Base-by-base conservation (phyloP, 2,113 vertebrate species). In the Aepyceros melampus region DNA sequence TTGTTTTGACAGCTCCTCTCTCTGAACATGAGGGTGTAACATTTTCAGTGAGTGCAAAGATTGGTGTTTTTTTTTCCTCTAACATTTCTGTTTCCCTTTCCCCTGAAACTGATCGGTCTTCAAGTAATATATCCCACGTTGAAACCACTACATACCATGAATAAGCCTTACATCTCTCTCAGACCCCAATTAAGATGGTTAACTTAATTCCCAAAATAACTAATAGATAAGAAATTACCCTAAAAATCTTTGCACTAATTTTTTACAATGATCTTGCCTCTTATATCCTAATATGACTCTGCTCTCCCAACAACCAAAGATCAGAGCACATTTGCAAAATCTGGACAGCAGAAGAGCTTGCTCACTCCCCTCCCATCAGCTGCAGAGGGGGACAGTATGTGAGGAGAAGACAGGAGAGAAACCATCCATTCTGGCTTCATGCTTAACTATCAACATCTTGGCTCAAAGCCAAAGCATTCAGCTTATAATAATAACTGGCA, bases 401-500 rank as follows among this genome's bases (percentile, higher is more conserved):
- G n/a, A 92, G 45, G 7, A 56, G 23, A 83, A 27, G 95, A 96
- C 85, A 87, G 86, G 88, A 97, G 93, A 98, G 97, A 97, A 98
- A 86, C 92, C 97, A 94, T 98, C 96, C 98, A 98, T 98, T 98
- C 98, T 97, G 95, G 89, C 94, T 98, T 98, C 94, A 67, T 84
- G 89, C 97, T 98, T 96, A 98, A 99, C 98, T 98, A 98, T 98
- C 56, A 8, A 87, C 95, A 97, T 97, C 97, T 98, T 99, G 99
- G 98, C 97, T 96, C 96, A 25, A 25, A 31, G 98, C 98, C 99
- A 98, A 60, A 82, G 94, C 93, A 98, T 96, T 96, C 98, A 97
- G 97, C 9, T 98, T 98, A 98, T 98, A 98, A 98, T 99, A 98
- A 98, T 98, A 98, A 97, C 95, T 99, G 98, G 98, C 98, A 97